Evolutionary conservation across 2,113 vertebrate species (phyloP).

Genomic region (Sprattus sprattus): DNA sequence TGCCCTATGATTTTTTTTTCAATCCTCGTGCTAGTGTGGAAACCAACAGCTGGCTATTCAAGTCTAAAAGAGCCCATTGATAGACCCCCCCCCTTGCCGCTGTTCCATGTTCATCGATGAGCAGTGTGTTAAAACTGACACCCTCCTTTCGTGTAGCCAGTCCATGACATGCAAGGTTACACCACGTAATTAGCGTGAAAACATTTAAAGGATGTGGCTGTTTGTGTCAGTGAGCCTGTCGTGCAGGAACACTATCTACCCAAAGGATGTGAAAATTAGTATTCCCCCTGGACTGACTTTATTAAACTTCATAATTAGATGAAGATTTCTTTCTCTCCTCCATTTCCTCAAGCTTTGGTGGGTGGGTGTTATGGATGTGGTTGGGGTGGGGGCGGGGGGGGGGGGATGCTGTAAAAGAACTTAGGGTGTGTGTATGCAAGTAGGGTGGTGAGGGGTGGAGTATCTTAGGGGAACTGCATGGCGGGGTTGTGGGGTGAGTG

Average conservation of each 20-base stretch:
- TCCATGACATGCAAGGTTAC: constrained; percentile 40
- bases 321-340: constrained; percentile 53
- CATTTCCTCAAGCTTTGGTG: constrained; percentile 48
- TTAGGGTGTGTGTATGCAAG: not conserved
- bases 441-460: not conserved
- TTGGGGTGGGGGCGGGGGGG: not conserved
- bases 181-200: constrained; percentile 52
- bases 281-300: constrained; percentile 45
- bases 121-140: not conserved
- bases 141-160: constrained; percentile 7
- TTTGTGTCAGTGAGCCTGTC: constrained; percentile 44
- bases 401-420: not conserved
- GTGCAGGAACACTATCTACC: constrained; percentile 53
- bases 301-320: constrained; percentile 61
- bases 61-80: too few relatives aligned
- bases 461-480: not conserved
- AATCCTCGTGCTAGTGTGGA: not conserved
- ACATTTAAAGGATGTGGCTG: constrained; percentile 47
- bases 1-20: not conserved
- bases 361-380: not conserved
- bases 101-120: not conserved
- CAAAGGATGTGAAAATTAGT: constrained; percentile 46
- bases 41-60: too few relatives aligned
- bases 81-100: not conserved
- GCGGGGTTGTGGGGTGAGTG: constrained; percentile 5